Evolutionary conservation across 2,888 invertebrate species (phyloP), one percentile per base, ranked within the genome.

Genomic region (Helobdella robusta): DNA sequence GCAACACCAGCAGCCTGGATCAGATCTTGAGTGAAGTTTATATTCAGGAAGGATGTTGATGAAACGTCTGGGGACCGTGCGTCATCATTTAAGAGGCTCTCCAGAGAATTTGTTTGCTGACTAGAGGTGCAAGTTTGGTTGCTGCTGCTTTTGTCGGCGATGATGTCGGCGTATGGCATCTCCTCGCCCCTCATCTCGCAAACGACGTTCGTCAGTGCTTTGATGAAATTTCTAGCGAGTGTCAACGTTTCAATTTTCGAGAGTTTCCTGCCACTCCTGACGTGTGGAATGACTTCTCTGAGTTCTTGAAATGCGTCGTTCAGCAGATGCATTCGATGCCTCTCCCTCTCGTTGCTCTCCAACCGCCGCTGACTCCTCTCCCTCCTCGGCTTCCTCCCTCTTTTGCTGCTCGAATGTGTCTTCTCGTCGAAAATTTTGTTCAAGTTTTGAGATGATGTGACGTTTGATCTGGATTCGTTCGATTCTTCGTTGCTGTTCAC

Each of bases 241-340:
- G 89, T 89, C 68, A 91, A 80, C 0, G 90, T 91, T 80, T 90
- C 90, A 73, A 91, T 89, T 81, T 91, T 91, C 6, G 89, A 89
- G 68, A 91, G 82, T 74, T 89, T 87, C 67, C 89, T 83, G 72
- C 89, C 89, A 81, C 88, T 86, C 78, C 87, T 87, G 44, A 90
- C 86, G 74, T 90, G 90, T 0, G 90, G 90, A 72, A 90, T 89
- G 2, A 90, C 90, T 76, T 88, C 86, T 35, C 89, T 84, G 61
- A 90, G 82, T 74, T 87, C 89, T 84, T 89, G 88, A 79, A 91
- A 91, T 20, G 91, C 91, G 76, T 90, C 88, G 78, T 91, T 91
- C 66, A 91, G 83, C 63, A 88, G 88, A 79, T 91, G 91, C 91
- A 91, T 91, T 73, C 91, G 83, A 87, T 89, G 89, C 66, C 91